A percentile compares a stretch with the other conserved stretches of the same genome.
Conservation (phyloP, 2,888 invertebrate species). For the Parasteatoda lunata region DNA sequence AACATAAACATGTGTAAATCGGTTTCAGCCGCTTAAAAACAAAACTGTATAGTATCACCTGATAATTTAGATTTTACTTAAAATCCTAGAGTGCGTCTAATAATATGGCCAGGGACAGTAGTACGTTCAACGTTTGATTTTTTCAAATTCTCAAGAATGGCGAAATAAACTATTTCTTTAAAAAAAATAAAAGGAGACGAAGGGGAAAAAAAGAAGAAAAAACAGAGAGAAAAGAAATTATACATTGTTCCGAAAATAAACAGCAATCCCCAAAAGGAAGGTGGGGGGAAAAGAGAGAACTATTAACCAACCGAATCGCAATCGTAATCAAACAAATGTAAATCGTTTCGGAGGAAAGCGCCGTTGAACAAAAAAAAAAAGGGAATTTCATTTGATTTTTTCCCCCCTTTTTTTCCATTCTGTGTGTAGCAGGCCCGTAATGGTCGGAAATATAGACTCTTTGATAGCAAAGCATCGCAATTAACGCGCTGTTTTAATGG, state of each 20-base stretch:
- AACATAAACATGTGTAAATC: too few relatives aligned
- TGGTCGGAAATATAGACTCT: slow-evolving; percentile 26
- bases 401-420: slow-evolving; percentile 9
- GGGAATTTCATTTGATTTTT: slow-evolving; percentile 3
- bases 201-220: not conserved
- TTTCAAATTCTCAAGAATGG: not conserved
- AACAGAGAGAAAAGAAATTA: not conserved
- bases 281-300: too few relatives aligned
- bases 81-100: too few relatives aligned
- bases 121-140: too few relatives aligned
- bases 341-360: slow-evolving; percentile 10
- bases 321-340: slow-evolving; percentile 40
- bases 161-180: slow-evolving; percentile 1
- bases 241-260: not conserved
- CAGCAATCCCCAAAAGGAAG: not conserved
- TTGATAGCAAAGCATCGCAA: slow-evolving; percentile 51
- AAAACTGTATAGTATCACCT: too few relatives aligned
- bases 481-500: slow-evolving; percentile 52
- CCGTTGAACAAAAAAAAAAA: slow-evolving; percentile 6
- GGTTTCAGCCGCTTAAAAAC: too few relatives aligned
- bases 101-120: too few relatives aligned
- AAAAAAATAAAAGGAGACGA: not conserved
- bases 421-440: slow-evolving; percentile 15
- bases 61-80: too few relatives aligned
- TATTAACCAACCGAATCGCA: slow-evolving; percentile 10